Evolutionary conservation across 2,113 vertebrate species (phyloP), one percentile per base, ranked within the genome.

Genomic region (Gymnocephalus cernua): DNA sequence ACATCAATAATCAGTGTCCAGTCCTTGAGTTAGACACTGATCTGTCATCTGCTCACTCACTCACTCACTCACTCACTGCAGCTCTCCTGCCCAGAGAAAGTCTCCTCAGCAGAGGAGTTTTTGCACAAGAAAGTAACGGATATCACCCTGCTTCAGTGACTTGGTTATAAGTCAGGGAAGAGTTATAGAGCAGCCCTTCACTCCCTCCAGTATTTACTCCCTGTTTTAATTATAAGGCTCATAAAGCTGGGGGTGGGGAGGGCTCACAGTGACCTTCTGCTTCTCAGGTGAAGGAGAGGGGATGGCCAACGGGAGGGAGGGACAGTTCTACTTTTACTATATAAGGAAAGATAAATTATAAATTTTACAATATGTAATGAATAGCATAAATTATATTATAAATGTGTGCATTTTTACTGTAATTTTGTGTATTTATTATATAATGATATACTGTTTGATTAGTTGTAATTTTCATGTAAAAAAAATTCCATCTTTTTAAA

Each of bases 171-270:
- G 92, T 90, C 86, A 80, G 69, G 88, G 83, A 93, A 94, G 93
- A 94, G 91, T 95, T 94, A 95, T 95, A 87, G 94, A 88, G 87
- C 82, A 64, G 80, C 85, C 89, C 85, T 92, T 89, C 89, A 92
- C 91, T 93, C 86, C 85, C 89, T 87, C 86, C 84, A 91, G 87
- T 94, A 94, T 95, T 95, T 94, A 95, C 93, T 93, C 93, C 93
- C 91, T 87, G 89, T 94, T 94, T 95, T 95, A 95, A 96, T 96
- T 95, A 95, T 94, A 95, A 93, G 94, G 92, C 89, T 95, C 95
- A 96, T 96, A 95, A 96, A 96, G 89, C 86, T 74, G 84, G 71
- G 76, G 75, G 35, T 27, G 57, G 72, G 75, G 71, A 35, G 80
- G 77, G 82, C 63, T 23, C 82, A 75, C 70, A 67, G 68, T 94